Conservation (phyloP, 2,797 vertebrate genomes). For the Forpus xanthops region DNA sequence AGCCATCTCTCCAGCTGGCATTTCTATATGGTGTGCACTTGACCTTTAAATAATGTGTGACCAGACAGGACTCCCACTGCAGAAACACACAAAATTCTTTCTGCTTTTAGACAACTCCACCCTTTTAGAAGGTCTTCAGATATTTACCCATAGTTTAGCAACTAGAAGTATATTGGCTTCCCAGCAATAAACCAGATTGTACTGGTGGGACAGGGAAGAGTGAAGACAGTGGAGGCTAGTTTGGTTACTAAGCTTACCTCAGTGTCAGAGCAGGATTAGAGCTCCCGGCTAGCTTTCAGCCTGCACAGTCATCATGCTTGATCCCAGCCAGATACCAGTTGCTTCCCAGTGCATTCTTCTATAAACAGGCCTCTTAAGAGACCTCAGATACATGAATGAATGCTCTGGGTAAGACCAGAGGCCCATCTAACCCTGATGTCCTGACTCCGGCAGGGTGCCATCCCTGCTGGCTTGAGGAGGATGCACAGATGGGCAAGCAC, state of each 20-base stretch:
- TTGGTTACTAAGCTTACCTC: neutral
- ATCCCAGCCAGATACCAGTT: neutral
- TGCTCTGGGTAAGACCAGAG: neutral
- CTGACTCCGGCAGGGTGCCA: neutral
- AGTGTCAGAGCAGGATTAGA: neutral
- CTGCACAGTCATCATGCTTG: neutral
- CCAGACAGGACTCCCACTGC: neutral
- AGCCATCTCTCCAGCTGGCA: neutral
- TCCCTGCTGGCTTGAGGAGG: neutral
- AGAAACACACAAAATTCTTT: neutral
- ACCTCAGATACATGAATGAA: neutral
- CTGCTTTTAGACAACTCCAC: neutral
- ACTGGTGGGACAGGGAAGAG: neutral
- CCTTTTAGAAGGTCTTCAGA: neutral
- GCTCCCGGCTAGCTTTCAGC: neutral
- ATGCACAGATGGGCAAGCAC: neutral
- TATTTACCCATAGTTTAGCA: neutral
- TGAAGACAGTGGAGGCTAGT: rapidly evolving
- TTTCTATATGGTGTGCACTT: neutral
- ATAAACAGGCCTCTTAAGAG: neutral
- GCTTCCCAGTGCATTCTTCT: neutral
- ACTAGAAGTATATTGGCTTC: neutral
- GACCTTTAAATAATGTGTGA: neutral
- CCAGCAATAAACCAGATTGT: neutral
- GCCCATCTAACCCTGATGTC: neutral